A percentile compares a stretch with the other conserved stretches of the same genome.
Conservation (phyloP, 2,113 vertebrate genomes). For the Hystrix brachyura region DNA sequence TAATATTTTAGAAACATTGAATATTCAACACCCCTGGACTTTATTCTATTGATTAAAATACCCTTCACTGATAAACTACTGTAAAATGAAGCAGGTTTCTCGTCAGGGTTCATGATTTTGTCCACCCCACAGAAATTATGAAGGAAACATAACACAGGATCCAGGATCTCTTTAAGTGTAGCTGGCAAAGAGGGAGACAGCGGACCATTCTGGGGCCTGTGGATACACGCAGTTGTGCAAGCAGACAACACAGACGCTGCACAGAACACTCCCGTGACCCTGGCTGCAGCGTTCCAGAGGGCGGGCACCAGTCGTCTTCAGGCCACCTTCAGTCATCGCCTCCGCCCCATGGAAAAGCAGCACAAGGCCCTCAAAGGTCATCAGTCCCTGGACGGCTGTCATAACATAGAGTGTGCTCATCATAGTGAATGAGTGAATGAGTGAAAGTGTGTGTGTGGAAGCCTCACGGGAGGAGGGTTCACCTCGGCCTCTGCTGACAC, state of each 20-base stretch:
- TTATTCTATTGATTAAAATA: slow-evolving; percentile 19
- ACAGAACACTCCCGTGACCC: neutral
- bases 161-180: neutral
- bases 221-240: neutral
- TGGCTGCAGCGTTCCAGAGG: neutral
- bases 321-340: neutral
- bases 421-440: neutral
- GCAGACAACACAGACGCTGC: neutral
- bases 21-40: neutral
- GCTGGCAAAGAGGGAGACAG: neutral
- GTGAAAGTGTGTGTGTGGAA: rapidly evolving
- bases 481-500: neutral
- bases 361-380: neutral
- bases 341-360: neutral
- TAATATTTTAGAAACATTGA: slow-evolving; percentile 11
- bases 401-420: neutral
- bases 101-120: slow-evolving; percentile 6
- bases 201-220: neutral
- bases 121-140: neutral
- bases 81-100: neutral
- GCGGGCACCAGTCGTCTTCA: neutral
- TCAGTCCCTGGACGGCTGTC: neutral
- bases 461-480: neutral
- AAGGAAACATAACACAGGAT: neutral
- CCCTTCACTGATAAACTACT: neutral